These are phyloP conservation scores for Gambusia yucatana DNA, from an alignment of 2,797 vertebrate species.

Conservation along the genomic window DNA sequence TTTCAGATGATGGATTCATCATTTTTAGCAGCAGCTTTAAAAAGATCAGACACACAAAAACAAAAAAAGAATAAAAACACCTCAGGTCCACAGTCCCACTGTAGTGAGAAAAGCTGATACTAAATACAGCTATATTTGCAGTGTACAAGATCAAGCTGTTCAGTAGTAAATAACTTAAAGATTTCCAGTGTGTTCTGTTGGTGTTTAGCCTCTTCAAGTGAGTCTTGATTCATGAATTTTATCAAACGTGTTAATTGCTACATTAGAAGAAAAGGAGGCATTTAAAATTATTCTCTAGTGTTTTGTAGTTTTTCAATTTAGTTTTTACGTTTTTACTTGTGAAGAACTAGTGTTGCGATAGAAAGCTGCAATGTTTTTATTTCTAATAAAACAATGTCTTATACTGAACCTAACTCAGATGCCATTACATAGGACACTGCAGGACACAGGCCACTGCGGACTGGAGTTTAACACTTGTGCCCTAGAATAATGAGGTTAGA, in stretches of 20 bases:
- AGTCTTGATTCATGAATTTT: neutral
- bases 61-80: neutral
- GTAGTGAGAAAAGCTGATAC: neutral
- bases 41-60: neutral
- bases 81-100: neutral
- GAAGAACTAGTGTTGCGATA: neutral
- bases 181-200: neutral
- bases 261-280: neutral
- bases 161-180: neutral
- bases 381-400: neutral
- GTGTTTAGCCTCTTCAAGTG: neutral
- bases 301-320: neutral
- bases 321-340: neutral
- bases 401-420: neutral
- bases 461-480: too few relatives aligned
- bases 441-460: too few relatives aligned
- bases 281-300: neutral
- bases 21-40: slow-evolving; percentile 17
- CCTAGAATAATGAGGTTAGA: neutral
- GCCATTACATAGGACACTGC: neutral
- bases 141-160: neutral
- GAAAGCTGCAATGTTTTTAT: neutral
- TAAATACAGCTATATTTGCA: neutral
- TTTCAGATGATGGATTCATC: slow-evolving; percentile 36
- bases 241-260: neutral